Conservation (phyloP, 2,113 vertebrate species). For the Oryzias woworae region DNA sequence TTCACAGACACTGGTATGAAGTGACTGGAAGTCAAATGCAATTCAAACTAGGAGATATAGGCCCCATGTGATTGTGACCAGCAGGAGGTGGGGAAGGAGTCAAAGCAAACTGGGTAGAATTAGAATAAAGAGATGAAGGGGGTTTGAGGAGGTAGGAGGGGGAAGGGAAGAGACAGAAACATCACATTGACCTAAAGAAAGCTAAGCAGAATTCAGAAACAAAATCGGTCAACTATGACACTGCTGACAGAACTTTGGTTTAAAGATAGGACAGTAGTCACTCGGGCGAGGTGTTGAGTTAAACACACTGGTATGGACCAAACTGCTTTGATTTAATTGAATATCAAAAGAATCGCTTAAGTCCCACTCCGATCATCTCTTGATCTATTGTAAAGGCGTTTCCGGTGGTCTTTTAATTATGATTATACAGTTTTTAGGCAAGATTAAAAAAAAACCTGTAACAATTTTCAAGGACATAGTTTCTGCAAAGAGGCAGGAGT, state of each 20-base stretch:
- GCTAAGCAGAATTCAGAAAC: neutral
- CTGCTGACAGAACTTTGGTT: neutral
- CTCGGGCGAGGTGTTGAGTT: too few species aligned
- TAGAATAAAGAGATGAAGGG: conserved; percentile 18
- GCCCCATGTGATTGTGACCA: conserved; percentile 12
- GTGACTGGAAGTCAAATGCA: conserved; percentile 4
- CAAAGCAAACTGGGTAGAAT: conserved; percentile 29
- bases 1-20: neutral
- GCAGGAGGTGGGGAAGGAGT: conserved; percentile 38
- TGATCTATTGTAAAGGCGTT: too few species aligned
- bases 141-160: conserved; percentile 21
- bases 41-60: conserved; percentile 23
- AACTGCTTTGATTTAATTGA: too few species aligned
- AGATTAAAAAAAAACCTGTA: too few species aligned
- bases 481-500: too few species aligned
- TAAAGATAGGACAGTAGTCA: too few species aligned
- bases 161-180: conserved; percentile 14
- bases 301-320: too few species aligned
- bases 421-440: too few species aligned
- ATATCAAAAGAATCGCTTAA: too few species aligned
- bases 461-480: too few species aligned
- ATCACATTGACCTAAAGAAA: neutral
- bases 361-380: too few species aligned
- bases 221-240: neutral
- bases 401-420: too few species aligned